Percentiles rank a stretch among this genome's conserved stretches.
These are phyloP conservation scores for Gouania willdenowi DNA, from an alignment of 2,797 vertebrate species.

Conservation along the genomic window DNA sequence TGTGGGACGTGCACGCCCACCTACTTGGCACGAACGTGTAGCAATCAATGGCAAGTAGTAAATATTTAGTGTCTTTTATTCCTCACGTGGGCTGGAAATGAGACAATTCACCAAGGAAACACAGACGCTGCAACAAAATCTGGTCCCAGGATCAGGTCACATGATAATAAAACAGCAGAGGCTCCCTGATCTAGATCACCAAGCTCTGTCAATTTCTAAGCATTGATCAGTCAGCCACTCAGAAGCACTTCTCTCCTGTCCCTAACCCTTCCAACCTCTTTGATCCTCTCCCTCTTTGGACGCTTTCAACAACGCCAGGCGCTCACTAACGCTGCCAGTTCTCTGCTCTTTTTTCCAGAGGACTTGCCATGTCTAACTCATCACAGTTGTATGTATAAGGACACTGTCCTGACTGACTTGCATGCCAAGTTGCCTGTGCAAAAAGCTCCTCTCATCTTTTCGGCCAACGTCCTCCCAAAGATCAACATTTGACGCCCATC, in stretches of 20 bases:
- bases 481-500: constrained; percentile 74
- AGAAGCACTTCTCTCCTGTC: constrained; percentile 43
- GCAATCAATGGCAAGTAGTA: background rate
- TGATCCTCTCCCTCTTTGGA: constrained; percentile 40
- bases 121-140: constrained; percentile 45
- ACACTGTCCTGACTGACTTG: constrained; percentile 74
- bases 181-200: constrained; percentile 4
- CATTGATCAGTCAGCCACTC: constrained; percentile 41
- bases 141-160: constrained; percentile 62
- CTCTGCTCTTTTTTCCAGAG: constrained; percentile 77
- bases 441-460: constrained; percentile 70
- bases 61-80: no score
- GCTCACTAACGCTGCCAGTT: constrained; percentile 73
- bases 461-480: constrained; percentile 63
- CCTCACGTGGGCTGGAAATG: background rate
- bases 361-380: constrained; percentile 81
- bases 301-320: constrained; percentile 32
- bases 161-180: constrained; percentile 59
- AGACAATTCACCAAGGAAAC: constrained; percentile 21
- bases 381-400: constrained; percentile 81
- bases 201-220: constrained; percentile 49
- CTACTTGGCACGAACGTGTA: background rate
- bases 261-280: constrained; percentile 54
- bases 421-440: constrained; percentile 79
- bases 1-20: background rate